Percentiles rank a stretch among this genome's conserved stretches.
Conservation (phyloP, 2,888 invertebrate genomes). For the Strigamia transsilvanica region DNA sequence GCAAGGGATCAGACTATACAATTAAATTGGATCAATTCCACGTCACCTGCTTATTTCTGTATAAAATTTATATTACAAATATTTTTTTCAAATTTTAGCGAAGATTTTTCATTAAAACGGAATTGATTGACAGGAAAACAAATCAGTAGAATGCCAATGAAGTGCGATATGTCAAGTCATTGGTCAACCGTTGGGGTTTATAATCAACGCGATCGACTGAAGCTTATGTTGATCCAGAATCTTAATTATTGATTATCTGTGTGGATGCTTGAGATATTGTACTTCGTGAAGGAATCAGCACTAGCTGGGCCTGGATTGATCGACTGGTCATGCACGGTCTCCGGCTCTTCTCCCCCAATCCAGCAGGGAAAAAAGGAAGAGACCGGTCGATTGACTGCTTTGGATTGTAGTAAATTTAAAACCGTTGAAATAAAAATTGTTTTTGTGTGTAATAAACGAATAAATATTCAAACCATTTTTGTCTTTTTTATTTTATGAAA, state of each 20-base stretch:
- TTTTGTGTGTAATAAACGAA: background rate
- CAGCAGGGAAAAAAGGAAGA: slow-evolving; percentile 31
- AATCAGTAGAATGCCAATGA: slow-evolving; percentile 27
- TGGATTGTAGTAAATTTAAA: slow-evolving; percentile 20
- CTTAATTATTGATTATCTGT: slow-evolving; percentile 46
- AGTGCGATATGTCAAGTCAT: slow-evolving; percentile 39
- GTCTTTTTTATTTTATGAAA: background rate
- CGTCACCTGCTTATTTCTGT: slow-evolving; percentile 6
- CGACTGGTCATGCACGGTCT: slow-evolving; percentile 40
- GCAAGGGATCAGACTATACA: slow-evolving; percentile 27
- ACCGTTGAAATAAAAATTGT: background rate
- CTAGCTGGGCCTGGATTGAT: slow-evolving; percentile 26
- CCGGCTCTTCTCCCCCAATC: slow-evolving; percentile 39
- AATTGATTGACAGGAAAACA: slow-evolving; percentile 32
- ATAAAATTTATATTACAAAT: background rate
- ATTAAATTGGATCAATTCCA: slow-evolving; percentile 37
- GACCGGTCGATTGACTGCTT: slow-evolving; percentile 35
- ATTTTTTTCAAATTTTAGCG: background rate
- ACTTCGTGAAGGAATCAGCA: slow-evolving; percentile 43
- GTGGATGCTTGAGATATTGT: slow-evolving; percentile 42
- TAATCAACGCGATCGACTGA: background rate
- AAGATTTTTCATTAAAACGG: background rate
- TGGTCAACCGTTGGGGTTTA: slow-evolving; percentile 22
- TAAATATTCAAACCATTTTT: background rate
- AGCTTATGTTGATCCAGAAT: slow-evolving; percentile 45